These are phyloP conservation scores for Lordiphosa stackelbergi DNA, from an alignment of 1,140 invertebrate species.

Conservation along the genomic window DNA sequence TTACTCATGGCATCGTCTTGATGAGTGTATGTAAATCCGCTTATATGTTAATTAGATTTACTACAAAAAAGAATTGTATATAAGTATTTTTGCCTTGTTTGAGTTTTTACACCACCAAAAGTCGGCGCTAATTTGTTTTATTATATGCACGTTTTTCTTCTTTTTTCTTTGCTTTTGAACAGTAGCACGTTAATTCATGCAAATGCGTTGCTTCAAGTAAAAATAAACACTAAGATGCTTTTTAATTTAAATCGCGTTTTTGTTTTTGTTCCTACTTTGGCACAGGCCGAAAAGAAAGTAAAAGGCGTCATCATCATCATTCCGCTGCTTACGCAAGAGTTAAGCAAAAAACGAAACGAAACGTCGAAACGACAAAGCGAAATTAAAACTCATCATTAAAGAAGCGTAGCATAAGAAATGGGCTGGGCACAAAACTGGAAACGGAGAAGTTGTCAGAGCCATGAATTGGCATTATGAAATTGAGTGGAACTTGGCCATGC, in stretches of 20 bases:
- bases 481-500: too few species aligned
- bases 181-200: slow-evolving; percentile 45
- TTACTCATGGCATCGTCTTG: too few species aligned
- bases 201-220: slow-evolving; percentile 22
- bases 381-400: slow-evolving; percentile 67
- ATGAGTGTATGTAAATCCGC: slow-evolving; percentile 36
- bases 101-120: slow-evolving; percentile 14
- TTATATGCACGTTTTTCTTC: slow-evolving; percentile 6
- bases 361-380: slow-evolving; percentile 29
- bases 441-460: slow-evolving; percentile 4
- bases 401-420: slow-evolving; percentile 40
- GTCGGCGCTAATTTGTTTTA: slow-evolving; percentile 23
- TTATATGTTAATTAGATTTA: slow-evolving; percentile 73
- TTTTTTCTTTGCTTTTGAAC: slow-evolving; percentile 8
- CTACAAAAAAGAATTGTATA: slow-evolving; percentile 61
- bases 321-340: slow-evolving; percentile 55
- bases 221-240: slow-evolving; percentile 20
- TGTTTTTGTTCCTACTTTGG: slow-evolving; percentile 17
- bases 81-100: slow-evolving; percentile 26
- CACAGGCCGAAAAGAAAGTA: slow-evolving; percentile 59
- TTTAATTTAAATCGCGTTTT: slow-evolving; percentile 13
- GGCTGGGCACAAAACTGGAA: slow-evolving; percentile 36
- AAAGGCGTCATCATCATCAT: slow-evolving; percentile 45
- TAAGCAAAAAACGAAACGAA: slow-evolving; percentile 22
- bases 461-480: too few species aligned